phyloP scores from a whole-genome alignment of 1,140 invertebrate genomes.

The Cyrtorhinus lividipennis region DNA sequence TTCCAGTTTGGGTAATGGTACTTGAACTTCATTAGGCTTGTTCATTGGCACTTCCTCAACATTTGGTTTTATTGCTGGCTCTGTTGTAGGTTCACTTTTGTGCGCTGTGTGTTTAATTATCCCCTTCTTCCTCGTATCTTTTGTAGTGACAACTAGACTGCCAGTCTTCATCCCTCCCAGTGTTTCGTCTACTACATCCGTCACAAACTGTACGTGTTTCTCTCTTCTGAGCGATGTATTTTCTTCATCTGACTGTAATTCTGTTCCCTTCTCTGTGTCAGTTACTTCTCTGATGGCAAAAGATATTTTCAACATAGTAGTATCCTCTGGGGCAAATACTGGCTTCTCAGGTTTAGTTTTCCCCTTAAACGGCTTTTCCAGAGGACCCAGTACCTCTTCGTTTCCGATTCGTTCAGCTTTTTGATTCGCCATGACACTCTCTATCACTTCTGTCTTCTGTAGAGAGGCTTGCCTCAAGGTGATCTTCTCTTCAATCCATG shows the following conservation, averaged over 20 bases:
- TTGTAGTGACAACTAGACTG: constrained; percentile 7
- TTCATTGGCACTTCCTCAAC: constrained; percentile 21
- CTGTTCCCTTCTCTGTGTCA: constrained; percentile 9
- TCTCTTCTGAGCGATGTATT: constrained; percentile 20
- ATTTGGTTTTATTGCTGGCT: constrained; percentile 4
- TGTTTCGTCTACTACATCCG: constrained; percentile 16
- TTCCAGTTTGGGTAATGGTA: constrained; percentile 13
- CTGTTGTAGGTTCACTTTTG: background rate
- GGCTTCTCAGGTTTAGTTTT: constrained; percentile 5
- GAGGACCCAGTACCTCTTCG: too few species aligned
- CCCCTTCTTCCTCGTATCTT: constrained; percentile 14
- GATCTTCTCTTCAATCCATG: constrained; percentile 36
- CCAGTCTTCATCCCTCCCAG: constrained; percentile 17
- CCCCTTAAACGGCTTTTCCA: too few species aligned
- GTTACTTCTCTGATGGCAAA: constrained; percentile 9
- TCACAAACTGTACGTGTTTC: constrained; percentile 16
- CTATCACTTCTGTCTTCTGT: background rate
- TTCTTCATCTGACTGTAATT: constrained; percentile 22
- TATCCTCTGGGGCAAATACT: background rate
- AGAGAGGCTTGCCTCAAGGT: constrained; percentile 29
- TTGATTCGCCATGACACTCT: too few species aligned
- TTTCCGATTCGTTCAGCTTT: constrained; percentile 9
- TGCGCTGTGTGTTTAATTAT: constrained; percentile 18
- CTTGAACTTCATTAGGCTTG: constrained; percentile 16
- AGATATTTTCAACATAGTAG: constrained; percentile 13